Evolutionary conservation across 2,888 invertebrate species (phyloP).

Genomic region (Lithophane semibrunnea): DNA sequence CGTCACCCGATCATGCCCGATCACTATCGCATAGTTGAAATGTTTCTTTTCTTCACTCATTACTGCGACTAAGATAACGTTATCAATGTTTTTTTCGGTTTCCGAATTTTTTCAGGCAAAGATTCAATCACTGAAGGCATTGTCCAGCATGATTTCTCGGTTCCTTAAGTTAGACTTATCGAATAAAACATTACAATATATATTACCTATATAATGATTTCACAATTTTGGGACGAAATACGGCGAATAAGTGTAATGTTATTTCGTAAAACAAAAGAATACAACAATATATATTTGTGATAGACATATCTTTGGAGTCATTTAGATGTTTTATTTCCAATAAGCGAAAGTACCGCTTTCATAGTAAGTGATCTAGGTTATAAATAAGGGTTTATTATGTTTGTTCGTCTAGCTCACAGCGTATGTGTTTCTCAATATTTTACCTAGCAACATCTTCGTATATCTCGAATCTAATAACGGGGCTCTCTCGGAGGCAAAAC

Average conservation of each 20-base stretch:
- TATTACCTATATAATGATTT: slow-evolving; percentile 42
- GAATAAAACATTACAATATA: slow-evolving; percentile 50
- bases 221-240: slow-evolving; percentile 38
- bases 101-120: slow-evolving; percentile 36
- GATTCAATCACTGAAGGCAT: slow-evolving; percentile 25
- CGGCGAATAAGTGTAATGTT: slow-evolving; percentile 15
- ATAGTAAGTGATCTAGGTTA: slow-evolving; percentile 43
- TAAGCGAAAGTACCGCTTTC: slow-evolving; percentile 48
- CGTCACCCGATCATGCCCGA: slow-evolving; percentile 66
- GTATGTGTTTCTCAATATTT: slow-evolving; percentile 61
- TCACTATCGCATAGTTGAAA: slow-evolving; percentile 57
- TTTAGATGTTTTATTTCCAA: slow-evolving; percentile 49
- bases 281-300: slow-evolving; percentile 40
- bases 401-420: slow-evolving; percentile 47
- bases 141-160: slow-evolving; percentile 21
- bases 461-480: slow-evolving; percentile 84
- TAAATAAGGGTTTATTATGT: slow-evolving; percentile 45
- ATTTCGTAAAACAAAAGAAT: slow-evolving; percentile 39
- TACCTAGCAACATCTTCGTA: slow-evolving; percentile 70
- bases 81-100: slow-evolving; percentile 20
- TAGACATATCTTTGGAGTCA: slow-evolving; percentile 26
- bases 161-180: slow-evolving; percentile 25
- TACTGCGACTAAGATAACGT: slow-evolving; percentile 27
- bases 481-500: slow-evolving; percentile 80
- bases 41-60: slow-evolving; percentile 51